Evolutionary conservation across 2,113 vertebrate species (phyloP).

Genomic region (Vulpes vulpes): DNA sequence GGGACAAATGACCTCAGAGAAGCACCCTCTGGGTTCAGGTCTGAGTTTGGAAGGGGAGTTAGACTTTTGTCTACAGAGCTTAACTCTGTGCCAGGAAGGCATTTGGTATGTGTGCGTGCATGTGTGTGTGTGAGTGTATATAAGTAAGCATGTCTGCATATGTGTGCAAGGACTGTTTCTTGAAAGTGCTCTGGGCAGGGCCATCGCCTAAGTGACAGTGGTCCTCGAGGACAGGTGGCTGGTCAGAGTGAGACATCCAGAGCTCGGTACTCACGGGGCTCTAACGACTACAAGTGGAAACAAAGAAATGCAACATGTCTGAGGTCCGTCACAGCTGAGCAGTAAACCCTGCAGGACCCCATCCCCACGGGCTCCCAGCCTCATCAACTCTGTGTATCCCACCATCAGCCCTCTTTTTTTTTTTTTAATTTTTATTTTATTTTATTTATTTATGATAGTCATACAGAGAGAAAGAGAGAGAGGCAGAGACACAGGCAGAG

Average conservation of each 20-base stretch:
- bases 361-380: background rate
- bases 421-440: too few species aligned
- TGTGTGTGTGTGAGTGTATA: background rate
- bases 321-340: background rate
- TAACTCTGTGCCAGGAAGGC: background rate
- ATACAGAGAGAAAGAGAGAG: too few species aligned
- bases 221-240: background rate
- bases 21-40: background rate
- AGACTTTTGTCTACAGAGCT: background rate
- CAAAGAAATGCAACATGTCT: rapidly evolving
- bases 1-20: background rate
- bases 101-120: rapidly evolving
- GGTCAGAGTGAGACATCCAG: background rate
- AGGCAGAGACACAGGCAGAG: too few species aligned
- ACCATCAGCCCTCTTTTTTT: background rate
- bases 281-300: background rate
- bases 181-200: background rate
- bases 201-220: background rate
- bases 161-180: background rate
- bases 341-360: background rate
- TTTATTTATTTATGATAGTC: too few species aligned
- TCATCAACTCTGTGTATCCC: background rate
- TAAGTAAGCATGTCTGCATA: background rate
- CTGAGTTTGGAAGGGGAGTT: rapidly evolving
- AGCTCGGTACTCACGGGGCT: background rate